Evolutionary conservation across 2,113 vertebrate species (phyloP), one percentile per base, ranked within the genome.

Genomic region (Alethe castanea): DNA sequence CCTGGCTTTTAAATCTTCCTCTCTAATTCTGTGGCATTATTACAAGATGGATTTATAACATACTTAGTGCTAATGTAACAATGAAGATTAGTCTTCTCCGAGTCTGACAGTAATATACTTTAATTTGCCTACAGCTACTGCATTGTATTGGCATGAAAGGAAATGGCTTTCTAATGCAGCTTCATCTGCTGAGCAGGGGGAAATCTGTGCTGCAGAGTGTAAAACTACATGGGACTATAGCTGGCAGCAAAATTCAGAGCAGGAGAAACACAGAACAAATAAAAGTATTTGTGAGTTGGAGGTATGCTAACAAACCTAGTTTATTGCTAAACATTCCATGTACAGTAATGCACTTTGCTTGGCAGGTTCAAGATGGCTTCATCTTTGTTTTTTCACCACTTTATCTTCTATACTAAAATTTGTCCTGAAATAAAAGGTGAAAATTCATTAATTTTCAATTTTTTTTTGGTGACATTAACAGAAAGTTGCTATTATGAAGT

Each of bases 41-140:
- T 98, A 97, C 62, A 83, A 97, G 97, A 97, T 94, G 90, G 92
- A 98, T 98, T 98, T 97, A 97, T 97, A 97, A 90, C 93, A 78
- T 54, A 91, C 92, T 96, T 90, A 74, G 90, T 95, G 93, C 94
- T 96, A 93, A 95, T 76, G 44, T 82, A 92, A 83, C 94, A 95
- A 95, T 95, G 96, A 96, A 97, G 96, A 97, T 98, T 94, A 97
- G 96, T 92, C 96, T 82, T 95, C 23, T 93, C 70, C 28, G 57
- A 96, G 96, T 95, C 7, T 2, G 97, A 95, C 81, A 92, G 92
- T 93, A 97, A 97, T 95, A 71, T 73, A 33, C 8, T 96, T 92
- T 90, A 83, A 95, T 95, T 97, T 42, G 97, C 97, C 96, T 79
- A 82, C 88, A 97, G 98, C 97, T 89, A 97, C 78, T 82, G 65